Conservation (phyloP, 2,888 invertebrate genomes). For the Troilus luridus region DNA sequence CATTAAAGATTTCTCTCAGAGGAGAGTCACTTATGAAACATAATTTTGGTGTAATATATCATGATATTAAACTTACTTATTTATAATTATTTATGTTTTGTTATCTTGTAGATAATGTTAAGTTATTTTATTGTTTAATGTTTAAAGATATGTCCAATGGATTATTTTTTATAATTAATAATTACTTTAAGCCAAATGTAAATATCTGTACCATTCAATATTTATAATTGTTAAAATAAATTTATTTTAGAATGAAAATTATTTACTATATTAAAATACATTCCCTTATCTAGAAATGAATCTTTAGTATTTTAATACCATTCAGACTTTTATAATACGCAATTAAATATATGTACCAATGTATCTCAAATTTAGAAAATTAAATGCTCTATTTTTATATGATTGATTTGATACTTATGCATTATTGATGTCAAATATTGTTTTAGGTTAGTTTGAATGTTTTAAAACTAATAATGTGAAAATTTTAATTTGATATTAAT, state of each 20-base stretch:
- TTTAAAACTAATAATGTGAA: background rate
- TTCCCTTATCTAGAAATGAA: constrained; percentile 7
- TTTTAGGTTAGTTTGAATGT: background rate
- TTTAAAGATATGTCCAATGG: background rate
- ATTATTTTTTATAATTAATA: background rate
- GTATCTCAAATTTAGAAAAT: background rate
- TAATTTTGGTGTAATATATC: background rate
- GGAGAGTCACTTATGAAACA: background rate
- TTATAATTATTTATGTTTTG: constrained; percentile 11
- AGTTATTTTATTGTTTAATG: background rate
- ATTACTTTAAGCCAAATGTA: background rate
- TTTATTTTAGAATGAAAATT: background rate
- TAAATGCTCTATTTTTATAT: constrained; percentile 20
- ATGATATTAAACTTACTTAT: constrained; percentile 22
- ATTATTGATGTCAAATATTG: background rate
- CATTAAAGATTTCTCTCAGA: background rate
- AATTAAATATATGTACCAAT: background rate
- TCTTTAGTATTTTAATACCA: background rate
- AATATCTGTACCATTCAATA: background rate
- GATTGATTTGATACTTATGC: background rate
- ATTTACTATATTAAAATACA: background rate
- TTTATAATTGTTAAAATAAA: background rate
- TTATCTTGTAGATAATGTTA: background rate
- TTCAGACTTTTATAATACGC: background rate
- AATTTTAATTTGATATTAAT: background rate